Evolutionary conservation across 2,888 invertebrate species (phyloP).

Genomic region (Lasioglossum oenotherae): DNA sequence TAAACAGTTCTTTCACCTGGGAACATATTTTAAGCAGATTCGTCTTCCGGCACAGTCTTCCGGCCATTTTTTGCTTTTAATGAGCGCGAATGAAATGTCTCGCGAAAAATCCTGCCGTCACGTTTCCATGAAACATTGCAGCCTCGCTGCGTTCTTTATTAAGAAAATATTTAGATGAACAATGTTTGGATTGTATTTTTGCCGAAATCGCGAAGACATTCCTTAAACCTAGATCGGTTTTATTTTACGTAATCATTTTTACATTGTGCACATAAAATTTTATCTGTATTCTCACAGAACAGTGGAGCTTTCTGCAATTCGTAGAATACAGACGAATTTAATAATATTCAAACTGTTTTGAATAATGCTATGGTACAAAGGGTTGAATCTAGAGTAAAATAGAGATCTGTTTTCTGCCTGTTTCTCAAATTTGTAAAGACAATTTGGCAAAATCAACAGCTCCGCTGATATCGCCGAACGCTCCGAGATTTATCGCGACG

Average conservation of each 20-base stretch:
- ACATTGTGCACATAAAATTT: too few species aligned
- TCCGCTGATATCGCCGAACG: constrained; percentile 29
- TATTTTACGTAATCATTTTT: too few species aligned
- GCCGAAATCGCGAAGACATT: too few species aligned
- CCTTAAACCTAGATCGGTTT: too few species aligned
- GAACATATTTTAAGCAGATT: constrained; percentile 39
- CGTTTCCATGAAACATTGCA: background rate
- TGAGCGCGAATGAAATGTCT: constrained; percentile 26
- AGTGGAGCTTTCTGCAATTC: too few species aligned
- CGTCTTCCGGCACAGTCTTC: background rate
- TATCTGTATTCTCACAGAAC: too few species aligned
- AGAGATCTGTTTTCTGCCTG: background rate
- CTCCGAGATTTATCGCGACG: constrained; percentile 47
- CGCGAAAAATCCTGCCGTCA: background rate
- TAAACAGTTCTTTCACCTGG: constrained; percentile 29
- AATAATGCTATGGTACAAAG: too few species aligned
- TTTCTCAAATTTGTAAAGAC: too few species aligned
- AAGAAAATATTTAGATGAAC: background rate
- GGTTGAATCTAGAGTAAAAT: background rate
- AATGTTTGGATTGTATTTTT: background rate
- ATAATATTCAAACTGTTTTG: too few species aligned
- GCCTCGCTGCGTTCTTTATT: background rate
- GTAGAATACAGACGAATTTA: too few species aligned
- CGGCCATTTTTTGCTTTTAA: background rate
- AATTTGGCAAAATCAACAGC: constrained; percentile 15